Evolutionary conservation across 2,888 invertebrate genomes (phyloP), one percentile per base, ranked within the genome.

Genomic region (Ptilodon capucinus): DNA sequence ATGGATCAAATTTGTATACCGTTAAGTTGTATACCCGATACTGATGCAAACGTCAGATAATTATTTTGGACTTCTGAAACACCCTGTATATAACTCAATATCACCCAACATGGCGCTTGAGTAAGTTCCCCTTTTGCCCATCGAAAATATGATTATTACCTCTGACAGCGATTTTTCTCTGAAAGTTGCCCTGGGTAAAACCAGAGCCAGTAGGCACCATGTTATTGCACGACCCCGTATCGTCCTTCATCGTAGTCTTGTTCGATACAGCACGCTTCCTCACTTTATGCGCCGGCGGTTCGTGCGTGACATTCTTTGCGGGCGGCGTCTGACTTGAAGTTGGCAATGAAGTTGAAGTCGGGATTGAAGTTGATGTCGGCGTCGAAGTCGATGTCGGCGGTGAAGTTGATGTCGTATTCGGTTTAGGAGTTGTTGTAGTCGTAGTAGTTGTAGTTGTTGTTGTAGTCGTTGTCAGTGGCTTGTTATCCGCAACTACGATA

Each of bases 121-220:
- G n/a, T n/a, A n/a, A n/a, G n/a, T n/a, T n/a, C n/a, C n/a, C n/a
- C n/a, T n/a, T n/a, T n/a, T n/a, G n/a, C n/a, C n/a, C n/a, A n/a
- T n/a, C n/a, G n/a, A n/a, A n/a, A n/a, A n/a, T n/a, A n/a, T n/a
- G n/a, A 19, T 9, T 19, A 21, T 86, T 76, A 96, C 97, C 94
- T 92, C 94, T 94, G 0, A 94, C 93, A 42, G 91, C 85, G 43
- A 97, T 76, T 42, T 91, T 92, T 48, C 91, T 92, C 32, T 91
- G 87, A 73, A 95, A 97, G 72, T 94, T 94, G 7, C 97, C 97
- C 74, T 95, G 95, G 0, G 93, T 93, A 64, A 94, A 94, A 19
- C 92, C 92, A 2, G 92, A 84, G 72, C 95, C 94, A 32, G 93
- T 90, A 0, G 94, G 92, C 17, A 95, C 87, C n/a, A 93, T 94